Conservation (phyloP, 1,140 invertebrate species). For the Eurosta solidaginis region DNA sequence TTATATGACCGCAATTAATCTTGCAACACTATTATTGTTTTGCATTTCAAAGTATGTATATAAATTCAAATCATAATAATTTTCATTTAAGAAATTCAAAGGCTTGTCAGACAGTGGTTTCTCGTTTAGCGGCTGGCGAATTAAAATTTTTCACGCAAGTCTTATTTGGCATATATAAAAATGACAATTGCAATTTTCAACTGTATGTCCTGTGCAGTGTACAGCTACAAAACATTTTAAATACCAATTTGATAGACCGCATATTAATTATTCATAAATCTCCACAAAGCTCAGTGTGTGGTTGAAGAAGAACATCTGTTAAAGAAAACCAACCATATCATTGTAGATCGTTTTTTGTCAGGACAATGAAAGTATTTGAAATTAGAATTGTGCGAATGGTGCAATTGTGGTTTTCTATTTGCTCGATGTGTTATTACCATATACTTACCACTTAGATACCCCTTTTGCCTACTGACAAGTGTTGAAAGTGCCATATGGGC, state of each 20-base stretch:
- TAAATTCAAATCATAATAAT: not conserved
- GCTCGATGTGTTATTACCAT: not conserved
- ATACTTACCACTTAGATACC: slow-evolving; percentile 1
- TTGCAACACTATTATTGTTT: too few relatives aligned
- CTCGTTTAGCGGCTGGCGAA: not conserved
- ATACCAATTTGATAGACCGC: not conserved
- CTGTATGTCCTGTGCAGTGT: not conserved
- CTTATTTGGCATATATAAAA: not conserved
- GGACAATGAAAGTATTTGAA: not conserved
- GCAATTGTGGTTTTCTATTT: not conserved
- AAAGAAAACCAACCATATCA: not conserved
- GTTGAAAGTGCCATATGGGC: slow-evolving; percentile 22
- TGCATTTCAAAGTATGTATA: too few relatives aligned
- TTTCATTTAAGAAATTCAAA: not conserved
- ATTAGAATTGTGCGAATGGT: not conserved
- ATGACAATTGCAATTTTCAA: not conserved
- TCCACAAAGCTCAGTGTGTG: not conserved
- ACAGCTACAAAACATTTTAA: not conserved
- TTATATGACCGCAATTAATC: too few relatives aligned
- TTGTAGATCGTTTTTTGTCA: not conserved
- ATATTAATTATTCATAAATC: not conserved
- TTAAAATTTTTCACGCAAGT: not conserved
- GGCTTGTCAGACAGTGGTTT: not conserved
- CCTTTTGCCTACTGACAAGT: not conserved
- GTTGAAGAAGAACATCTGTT: not conserved